Evolutionary conservation across 1,140 invertebrate genomes (phyloP).

Genomic region (Musca vetustissima): DNA sequence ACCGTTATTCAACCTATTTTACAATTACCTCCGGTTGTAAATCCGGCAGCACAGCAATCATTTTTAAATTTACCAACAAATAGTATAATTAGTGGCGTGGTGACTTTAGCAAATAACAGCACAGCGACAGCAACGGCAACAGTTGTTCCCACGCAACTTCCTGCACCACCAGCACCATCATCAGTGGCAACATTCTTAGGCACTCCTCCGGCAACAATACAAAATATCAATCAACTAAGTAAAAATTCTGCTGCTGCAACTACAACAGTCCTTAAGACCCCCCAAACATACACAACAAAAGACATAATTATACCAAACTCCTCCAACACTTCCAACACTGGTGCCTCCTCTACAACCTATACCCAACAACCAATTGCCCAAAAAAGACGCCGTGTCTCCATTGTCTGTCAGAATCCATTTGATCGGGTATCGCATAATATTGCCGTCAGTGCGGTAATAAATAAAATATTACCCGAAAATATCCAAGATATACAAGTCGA

Average conservation of each 20-base stretch:
- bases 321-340: not conserved
- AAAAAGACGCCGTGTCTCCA: not conserved
- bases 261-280: too few relatives aligned
- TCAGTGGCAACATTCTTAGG: too few relatives aligned
- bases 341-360: not conserved
- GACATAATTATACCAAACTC: not conserved
- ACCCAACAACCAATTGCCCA: not conserved
- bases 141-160: too few relatives aligned
- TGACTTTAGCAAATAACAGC: not conserved
- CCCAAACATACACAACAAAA: too few relatives aligned
- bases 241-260: not conserved
- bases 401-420: not conserved
- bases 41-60: not conserved
- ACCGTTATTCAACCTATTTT: not conserved
- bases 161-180: too few relatives aligned
- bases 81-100: not conserved
- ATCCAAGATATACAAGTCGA: slow-evolving; percentile 1
- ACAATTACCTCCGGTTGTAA: too few relatives aligned
- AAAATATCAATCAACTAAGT: not conserved
- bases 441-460: not conserved
- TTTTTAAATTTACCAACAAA: slow-evolving; percentile 2
- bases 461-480: slow-evolving; percentile 5
- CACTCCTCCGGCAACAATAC: too few relatives aligned
- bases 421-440: not conserved
- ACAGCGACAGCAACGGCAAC: not conserved